These are phyloP conservation scores for Sinosuthora webbiana DNA, from an alignment of 2,113 vertebrate species.

Conservation along the genomic window DNA sequence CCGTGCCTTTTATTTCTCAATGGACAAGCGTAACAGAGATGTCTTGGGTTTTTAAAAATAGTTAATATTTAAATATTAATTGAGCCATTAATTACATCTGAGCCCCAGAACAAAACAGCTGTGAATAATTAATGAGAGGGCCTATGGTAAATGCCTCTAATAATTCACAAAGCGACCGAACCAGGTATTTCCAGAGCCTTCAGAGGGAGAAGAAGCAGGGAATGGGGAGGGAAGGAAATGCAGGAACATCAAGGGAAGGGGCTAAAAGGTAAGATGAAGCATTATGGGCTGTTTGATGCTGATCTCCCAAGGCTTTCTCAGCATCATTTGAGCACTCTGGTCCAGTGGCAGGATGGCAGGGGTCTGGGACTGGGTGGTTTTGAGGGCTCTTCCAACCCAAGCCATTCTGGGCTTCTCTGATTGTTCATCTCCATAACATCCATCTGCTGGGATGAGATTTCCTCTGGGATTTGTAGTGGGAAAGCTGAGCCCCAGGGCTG, in stretches of 20 bases:
- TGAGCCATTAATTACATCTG: constrained; percentile 75
- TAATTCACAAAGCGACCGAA: constrained; percentile 62
- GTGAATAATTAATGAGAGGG: constrained; percentile 73
- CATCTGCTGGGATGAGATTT: not conserved
- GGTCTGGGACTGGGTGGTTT: not conserved
- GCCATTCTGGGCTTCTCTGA: not conserved
- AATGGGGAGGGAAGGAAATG: not conserved
- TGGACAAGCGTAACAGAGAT: constrained; percentile 47
- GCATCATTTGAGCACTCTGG: not conserved
- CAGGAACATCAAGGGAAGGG: not conserved
- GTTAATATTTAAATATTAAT: constrained; percentile 78
- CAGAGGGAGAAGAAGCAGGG: not conserved
- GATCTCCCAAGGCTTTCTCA: not conserved
- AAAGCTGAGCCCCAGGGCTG: not conserved
- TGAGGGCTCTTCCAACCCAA: not conserved
- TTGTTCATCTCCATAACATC: fast-evolving
- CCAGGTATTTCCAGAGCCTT: constrained; percentile 55
- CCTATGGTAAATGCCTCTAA: constrained; percentile 70
- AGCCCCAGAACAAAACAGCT: constrained; percentile 70
- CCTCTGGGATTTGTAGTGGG: not conserved
- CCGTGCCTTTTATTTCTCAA: constrained; percentile 41
- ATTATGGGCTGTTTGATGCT: not conserved
- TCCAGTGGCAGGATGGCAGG: not conserved
- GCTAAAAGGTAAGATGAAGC: not conserved
- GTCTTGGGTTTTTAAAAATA: constrained; percentile 72